Evolutionary conservation across 2,113 vertebrate genomes (phyloP), one percentile per base, ranked within the genome.

Genomic region (Glareola pratincola): DNA sequence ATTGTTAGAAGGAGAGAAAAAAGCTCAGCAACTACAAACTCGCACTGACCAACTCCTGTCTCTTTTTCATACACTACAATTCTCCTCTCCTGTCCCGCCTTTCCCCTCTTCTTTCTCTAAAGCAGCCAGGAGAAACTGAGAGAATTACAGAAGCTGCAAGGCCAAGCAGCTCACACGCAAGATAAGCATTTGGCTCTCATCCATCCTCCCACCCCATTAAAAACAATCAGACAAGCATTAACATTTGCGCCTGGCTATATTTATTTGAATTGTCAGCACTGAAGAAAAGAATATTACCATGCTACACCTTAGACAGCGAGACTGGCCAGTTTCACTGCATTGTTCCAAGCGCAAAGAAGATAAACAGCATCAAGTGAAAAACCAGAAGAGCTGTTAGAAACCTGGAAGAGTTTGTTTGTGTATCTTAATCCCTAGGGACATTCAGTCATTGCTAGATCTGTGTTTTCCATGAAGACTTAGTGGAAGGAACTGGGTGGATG

Each of bases 401-500:
- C 60, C 68, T 86, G 85, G 85, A 93, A 94, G 57, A 5, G 2
- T 84, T 95, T 96, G 90, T 95, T 95, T 85, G 57, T 29, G 1
- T 56, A 47, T 92, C 69, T 84, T 60, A 41, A 41, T n/a, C 94
- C 45, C 80, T 32, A 66, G 57, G 77, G 93, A 90, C 69, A 60
- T 8, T 81, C 56, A 87, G 66, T 90, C 90, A 94, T 21, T 59
- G 39, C 85, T 60, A 85, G 43, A 87, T 36, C 14, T 34, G 39
- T 68, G 19, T 85, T 92, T 90, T 95, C 87, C 94, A 66, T 48
- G 15, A 91, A 90, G 56, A 54, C 27, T 60, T 8, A 29, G 48
- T 96, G 81, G 93, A 96, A 96, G 93, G 93, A 97, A 95, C 90
- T 90, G 93, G 92, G 90, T 76, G 93, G 92, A 91, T 85, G 51